phyloP scores from a whole-genome alignment of 1,140 invertebrate species.

The Acromyrmex echinatior region DNA sequence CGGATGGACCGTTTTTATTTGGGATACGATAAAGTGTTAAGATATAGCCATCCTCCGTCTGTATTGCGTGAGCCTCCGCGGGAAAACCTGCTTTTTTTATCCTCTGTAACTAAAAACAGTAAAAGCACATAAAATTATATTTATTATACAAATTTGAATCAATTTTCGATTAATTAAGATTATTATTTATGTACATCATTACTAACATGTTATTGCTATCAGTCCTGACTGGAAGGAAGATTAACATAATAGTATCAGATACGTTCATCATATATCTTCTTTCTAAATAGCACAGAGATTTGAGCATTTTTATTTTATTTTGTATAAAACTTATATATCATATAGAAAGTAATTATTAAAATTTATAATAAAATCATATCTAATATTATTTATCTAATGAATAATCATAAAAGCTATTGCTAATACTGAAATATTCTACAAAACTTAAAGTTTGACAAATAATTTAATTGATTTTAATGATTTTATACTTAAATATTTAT shows the following conservation, averaged over 20 bases:
- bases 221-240: too few relatives aligned
- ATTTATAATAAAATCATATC: background rate
- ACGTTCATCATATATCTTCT: background rate
- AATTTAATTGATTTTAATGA: background rate
- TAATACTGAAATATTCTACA: background rate
- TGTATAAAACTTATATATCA: background rate
- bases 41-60: slow-evolving; percentile 92
- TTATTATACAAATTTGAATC: background rate
- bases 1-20: slow-evolving; percentile 80
- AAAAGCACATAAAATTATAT: background rate
- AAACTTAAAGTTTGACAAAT: background rate
- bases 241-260: too few relatives aligned
- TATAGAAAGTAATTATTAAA: background rate
- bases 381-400: too few relatives aligned
- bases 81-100: slow-evolving; percentile 89
- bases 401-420: background rate
- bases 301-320: background rate
- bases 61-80: slow-evolving; percentile 89
- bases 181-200: too few relatives aligned
- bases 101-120: slow-evolving; percentile 87
- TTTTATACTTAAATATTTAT: background rate
- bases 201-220: too few relatives aligned
- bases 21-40: slow-evolving; percentile 92
- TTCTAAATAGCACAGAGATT: background rate
- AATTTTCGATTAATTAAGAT: background rate